Conservation (phyloP, 2,113 vertebrate genomes). For the Pachypanchax playfairii region DNA sequence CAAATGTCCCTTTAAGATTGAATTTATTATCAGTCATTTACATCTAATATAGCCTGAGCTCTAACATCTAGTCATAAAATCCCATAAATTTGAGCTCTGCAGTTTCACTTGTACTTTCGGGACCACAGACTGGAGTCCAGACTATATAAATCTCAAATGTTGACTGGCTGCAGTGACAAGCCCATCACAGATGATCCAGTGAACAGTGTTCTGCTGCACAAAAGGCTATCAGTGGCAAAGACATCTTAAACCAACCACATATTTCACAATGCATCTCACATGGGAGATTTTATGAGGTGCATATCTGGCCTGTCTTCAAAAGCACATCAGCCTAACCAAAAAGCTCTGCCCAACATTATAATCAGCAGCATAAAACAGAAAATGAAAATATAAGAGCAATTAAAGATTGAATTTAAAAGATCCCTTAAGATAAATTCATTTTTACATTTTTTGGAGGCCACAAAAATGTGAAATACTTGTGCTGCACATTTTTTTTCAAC, state of each 20-base stretch:
- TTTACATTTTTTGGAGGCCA: slow-evolving; percentile 43
- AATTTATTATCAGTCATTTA: slow-evolving; percentile 77
- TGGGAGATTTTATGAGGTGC: slow-evolving; percentile 37
- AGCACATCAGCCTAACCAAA: slow-evolving; percentile 12
- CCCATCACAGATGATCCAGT: slow-evolving; percentile 68
- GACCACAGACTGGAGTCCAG: slow-evolving; percentile 44
- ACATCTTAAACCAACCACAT: slow-evolving; percentile 45
- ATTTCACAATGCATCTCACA: slow-evolving; percentile 45
- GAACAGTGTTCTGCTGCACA: slow-evolving; percentile 51
- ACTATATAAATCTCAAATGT: slow-evolving; percentile 69
- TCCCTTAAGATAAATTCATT: slow-evolving; percentile 8
- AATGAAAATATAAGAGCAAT: slow-evolving; percentile 9
- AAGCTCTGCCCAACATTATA: slow-evolving; percentile 4
- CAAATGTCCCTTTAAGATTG: slow-evolving; percentile 72
- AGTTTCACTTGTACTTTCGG: slow-evolving; percentile 55
- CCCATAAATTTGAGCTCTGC: slow-evolving; percentile 66
- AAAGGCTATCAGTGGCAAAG: slow-evolving; percentile 57
- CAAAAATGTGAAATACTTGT: slow-evolving; percentile 29
- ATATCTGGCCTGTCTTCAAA: slow-evolving; percentile 16
- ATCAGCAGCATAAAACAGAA: slow-evolving; percentile 15
- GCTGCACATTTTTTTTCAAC: slow-evolving; percentile 14
- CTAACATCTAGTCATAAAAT: slow-evolving; percentile 71
- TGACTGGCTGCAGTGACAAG: slow-evolving; percentile 69
- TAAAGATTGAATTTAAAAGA: not conserved
- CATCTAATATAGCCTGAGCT: slow-evolving; percentile 66